phyloP scores from a whole-genome alignment of 2,113 vertebrate species.

The Oreochromis tanganicae region DNA sequence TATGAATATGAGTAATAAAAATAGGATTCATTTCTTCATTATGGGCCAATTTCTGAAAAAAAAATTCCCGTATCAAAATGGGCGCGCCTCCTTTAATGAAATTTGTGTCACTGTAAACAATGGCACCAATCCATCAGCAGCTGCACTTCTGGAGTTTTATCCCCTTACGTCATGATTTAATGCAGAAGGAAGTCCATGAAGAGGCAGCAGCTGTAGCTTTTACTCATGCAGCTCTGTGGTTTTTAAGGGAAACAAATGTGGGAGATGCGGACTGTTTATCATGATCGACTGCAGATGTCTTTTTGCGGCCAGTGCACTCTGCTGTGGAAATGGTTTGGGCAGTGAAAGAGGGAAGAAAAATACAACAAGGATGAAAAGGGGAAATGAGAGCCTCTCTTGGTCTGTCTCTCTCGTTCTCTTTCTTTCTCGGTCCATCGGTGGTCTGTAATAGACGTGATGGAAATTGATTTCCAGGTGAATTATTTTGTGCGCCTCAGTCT shows the following conservation, averaged over 20 bases:
- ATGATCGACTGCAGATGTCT: slow-evolving; percentile 64
- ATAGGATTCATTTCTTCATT: not conserved
- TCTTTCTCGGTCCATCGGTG: slow-evolving; percentile 42
- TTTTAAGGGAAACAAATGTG: slow-evolving; percentile 52
- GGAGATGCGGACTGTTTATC: slow-evolving; percentile 54
- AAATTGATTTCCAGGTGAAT: slow-evolving; percentile 75
- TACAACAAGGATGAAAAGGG: slow-evolving; percentile 36
- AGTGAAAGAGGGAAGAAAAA: slow-evolving; percentile 32
- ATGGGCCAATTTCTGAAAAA: not conserved
- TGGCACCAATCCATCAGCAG: not conserved
- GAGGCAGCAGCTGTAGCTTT: slow-evolving; percentile 42
- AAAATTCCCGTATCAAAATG: not conserved
- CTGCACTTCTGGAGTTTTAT: not conserved
- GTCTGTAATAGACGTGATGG: slow-evolving; percentile 59
- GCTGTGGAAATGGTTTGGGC: slow-evolving; percentile 51
- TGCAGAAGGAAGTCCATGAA: not conserved
- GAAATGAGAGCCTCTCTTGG: slow-evolving; percentile 34
- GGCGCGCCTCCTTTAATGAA: not conserved
- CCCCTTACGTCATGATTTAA: not conserved
- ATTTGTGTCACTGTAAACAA: not conserved
- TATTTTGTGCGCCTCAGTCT: slow-evolving; percentile 50
- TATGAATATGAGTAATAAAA: not conserved
- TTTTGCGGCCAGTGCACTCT: slow-evolving; percentile 39
- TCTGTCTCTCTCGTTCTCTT: slow-evolving; percentile 18
- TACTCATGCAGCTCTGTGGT: slow-evolving; percentile 31